Evolutionary conservation across 2,888 invertebrate genomes (phyloP).

Genomic region (Mongoloraphidia duomilia): DNA sequence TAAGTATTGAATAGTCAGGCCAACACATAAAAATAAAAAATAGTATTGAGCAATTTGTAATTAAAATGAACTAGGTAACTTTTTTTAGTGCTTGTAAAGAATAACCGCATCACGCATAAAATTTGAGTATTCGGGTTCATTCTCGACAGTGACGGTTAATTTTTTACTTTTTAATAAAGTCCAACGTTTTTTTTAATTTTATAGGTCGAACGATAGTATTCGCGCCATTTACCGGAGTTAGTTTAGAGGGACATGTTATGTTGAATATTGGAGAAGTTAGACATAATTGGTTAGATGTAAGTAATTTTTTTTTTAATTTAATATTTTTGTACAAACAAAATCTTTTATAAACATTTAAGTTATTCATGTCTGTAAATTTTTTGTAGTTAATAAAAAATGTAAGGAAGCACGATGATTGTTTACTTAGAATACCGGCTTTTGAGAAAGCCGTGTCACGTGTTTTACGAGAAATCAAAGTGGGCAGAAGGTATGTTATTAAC

Average conservation of each 20-base stretch:
- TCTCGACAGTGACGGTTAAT: neutral
- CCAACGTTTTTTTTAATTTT: conserved; percentile 17
- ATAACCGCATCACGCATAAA: too few species aligned
- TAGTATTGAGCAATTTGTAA: too few species aligned
- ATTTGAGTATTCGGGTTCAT: too few species aligned
- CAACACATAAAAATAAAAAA: too few species aligned
- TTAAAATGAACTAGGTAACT: too few species aligned
- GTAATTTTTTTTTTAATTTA: conserved; percentile 16
- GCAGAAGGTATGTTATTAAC: conserved; percentile 44
- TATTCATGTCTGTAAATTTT: conserved; percentile 4
- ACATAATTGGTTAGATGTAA: conserved; percentile 84
- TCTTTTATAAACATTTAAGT: neutral
- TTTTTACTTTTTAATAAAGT: neutral
- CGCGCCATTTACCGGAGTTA: conserved; percentile 82
- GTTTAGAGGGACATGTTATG: conserved; percentile 78
- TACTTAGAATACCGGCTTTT: conserved; percentile 64
- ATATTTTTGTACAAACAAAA: neutral
- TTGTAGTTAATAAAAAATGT: conserved; percentile 71
- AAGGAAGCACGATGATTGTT: conserved; percentile 53
- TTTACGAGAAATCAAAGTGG: conserved; percentile 67
- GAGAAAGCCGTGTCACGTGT: conserved; percentile 75
- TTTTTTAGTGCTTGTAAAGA: too few species aligned
- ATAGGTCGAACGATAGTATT: conserved; percentile 67
- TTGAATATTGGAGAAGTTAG: conserved; percentile 87
- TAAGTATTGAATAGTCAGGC: too few species aligned